Evolutionary conservation across 2,797 vertebrate genomes (phyloP).

Genomic region (Labroides dimidiatus): DNA sequence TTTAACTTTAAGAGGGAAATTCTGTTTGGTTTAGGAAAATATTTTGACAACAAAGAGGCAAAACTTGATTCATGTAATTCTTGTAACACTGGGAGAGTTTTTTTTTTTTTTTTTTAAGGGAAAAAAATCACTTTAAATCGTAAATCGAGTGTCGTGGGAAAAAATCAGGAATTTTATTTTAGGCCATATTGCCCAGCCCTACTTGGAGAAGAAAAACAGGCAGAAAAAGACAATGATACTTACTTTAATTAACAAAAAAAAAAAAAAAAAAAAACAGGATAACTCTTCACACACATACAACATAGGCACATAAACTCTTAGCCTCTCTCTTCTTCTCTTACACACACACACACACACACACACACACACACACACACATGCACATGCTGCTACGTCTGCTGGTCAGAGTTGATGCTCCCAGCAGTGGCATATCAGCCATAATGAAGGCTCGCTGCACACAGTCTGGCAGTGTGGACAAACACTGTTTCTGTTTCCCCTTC

Average conservation of each 20-base stretch:
- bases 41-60: too few species aligned
- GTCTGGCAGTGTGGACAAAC: conserved; percentile 72
- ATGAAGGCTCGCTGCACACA: conserved; percentile 71
- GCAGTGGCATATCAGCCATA: conserved; percentile 66
- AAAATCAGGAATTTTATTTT: too few species aligned
- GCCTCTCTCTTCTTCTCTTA: background rate
- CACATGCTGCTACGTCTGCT: conserved; percentile 42
- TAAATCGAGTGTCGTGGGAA: too few species aligned
- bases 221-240: background rate
- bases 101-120: too few species aligned
- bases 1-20: too few species aligned
- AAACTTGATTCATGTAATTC: too few species aligned
- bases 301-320: background rate
- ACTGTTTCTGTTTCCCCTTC: conserved; percentile 33
- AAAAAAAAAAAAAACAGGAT: background rate
- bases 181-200: too few species aligned
- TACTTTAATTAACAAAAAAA: too few species aligned
- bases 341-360: background rate
- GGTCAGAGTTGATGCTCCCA: conserved; percentile 64
- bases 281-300: background rate
- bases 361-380: conserved; percentile 8
- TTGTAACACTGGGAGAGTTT: too few species aligned
- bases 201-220: too few species aligned
- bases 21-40: too few species aligned
- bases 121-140: too few species aligned